These are phyloP conservation scores for Microcebus murinus DNA, from an alignment of 2,113 vertebrate genomes.

Conservation along the genomic window DNA sequence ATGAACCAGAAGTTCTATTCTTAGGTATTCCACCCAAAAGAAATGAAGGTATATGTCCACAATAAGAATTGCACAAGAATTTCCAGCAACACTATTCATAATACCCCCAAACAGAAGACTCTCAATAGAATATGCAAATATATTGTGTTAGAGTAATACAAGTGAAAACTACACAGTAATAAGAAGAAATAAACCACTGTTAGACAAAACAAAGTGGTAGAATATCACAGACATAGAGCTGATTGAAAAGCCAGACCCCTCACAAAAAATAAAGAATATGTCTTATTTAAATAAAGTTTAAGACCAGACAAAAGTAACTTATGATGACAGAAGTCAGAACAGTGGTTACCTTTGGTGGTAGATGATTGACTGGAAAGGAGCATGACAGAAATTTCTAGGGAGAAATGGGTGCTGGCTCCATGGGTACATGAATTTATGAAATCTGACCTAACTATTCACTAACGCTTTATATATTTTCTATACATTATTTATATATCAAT, in stretches of 20 bases:
- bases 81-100: background rate
- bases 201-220: background rate
- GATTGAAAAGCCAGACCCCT: background rate
- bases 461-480: background rate
- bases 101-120: background rate
- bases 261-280: background rate
- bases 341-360: background rate
- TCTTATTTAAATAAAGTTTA: background rate
- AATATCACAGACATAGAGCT: background rate
- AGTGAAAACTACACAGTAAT: background rate
- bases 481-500: background rate
- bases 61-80: background rate
- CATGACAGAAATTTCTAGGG: background rate
- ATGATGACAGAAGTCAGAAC: background rate
- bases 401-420: background rate
- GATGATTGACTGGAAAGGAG: background rate
- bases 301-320: background rate
- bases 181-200: background rate
- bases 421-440: background rate
- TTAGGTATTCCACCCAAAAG: background rate
- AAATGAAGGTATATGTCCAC: background rate
- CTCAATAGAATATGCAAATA: background rate
- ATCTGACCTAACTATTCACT: background rate
- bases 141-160: background rate
- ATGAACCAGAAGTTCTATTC: background rate